Conservation (phyloP, 1,140 invertebrate species). For the Sitophilus oryzae region DNA sequence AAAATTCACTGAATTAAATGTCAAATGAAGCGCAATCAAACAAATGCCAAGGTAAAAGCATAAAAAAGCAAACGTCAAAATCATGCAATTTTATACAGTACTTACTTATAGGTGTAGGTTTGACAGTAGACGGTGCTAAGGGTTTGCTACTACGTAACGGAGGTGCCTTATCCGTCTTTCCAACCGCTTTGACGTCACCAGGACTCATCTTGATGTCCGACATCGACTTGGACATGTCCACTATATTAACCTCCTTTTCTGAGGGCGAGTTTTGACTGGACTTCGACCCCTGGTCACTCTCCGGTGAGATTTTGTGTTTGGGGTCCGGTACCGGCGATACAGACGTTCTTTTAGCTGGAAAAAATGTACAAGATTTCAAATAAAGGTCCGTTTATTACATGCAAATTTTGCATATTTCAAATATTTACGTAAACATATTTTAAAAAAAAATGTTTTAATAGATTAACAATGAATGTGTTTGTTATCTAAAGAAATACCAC, state of each 20-base stretch:
- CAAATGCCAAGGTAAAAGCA: no score
- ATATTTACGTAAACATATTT: no score
- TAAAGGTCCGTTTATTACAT: no score
- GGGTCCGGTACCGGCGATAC: constrained; percentile 16
- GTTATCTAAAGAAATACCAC: no score
- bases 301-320: constrained; percentile 2
- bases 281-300: background rate
- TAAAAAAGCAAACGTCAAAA: no score
- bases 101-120: constrained; percentile 17
- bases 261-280: constrained; percentile 22
- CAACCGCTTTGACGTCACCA: constrained; percentile 23
- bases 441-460: no score
- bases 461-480: no score
- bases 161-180: constrained; percentile 26
- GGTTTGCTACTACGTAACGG: constrained; percentile 29
- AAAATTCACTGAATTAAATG: no score
- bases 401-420: no score
- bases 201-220: constrained; percentile 21
- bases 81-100: no score
- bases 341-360: constrained; percentile 34
- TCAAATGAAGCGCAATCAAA: no score
- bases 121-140: constrained; percentile 17
- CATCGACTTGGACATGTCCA: constrained; percentile 26
- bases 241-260: constrained; percentile 22
- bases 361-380: no score